Conservation (phyloP, 1,140 invertebrate genomes). For the Drosophila seguyi region DNA sequence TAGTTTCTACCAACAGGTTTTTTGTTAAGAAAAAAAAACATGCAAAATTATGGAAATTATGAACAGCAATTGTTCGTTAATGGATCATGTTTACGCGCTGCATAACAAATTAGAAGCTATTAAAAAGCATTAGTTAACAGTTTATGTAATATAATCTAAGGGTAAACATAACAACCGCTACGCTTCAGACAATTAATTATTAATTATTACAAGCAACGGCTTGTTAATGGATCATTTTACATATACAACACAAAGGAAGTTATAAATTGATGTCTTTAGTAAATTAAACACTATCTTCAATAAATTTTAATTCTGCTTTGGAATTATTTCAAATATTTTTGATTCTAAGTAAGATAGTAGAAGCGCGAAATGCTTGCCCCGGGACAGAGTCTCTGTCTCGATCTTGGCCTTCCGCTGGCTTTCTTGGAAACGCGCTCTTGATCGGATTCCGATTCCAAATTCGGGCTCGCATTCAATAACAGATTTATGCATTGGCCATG, state of each 20-base stretch:
- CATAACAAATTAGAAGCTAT: slow-evolving; percentile 13
- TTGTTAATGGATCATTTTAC: slow-evolving; percentile 2
- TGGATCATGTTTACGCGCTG: slow-evolving; percentile 11
- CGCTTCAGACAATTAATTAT: slow-evolving; percentile 6
- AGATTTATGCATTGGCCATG: slow-evolving; percentile 77
- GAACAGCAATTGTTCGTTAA: slow-evolving; percentile 7
- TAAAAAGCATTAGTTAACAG: slow-evolving; percentile 8
- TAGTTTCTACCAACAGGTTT: slow-evolving; percentile 2
- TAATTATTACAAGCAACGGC: neutral
- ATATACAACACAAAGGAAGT: neutral
- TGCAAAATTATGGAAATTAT: slow-evolving; percentile 9
- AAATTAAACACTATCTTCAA: neutral
- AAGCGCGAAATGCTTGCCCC: slow-evolving; percentile 1
- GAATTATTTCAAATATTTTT: slow-evolving; percentile 3
- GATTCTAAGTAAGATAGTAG: slow-evolving; percentile 5
- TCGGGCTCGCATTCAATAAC: slow-evolving; percentile 60
- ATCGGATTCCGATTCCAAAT: slow-evolving; percentile 57
- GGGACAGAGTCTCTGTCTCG: slow-evolving; percentile 3
- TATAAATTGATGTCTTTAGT: neutral
- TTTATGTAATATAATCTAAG: slow-evolving; percentile 9
- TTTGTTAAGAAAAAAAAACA: neutral
- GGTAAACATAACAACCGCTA: neutral
- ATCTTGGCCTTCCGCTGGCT: slow-evolving; percentile 41
- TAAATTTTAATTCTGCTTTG: neutral
- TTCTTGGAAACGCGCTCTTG: slow-evolving; percentile 55